Percentiles rank a stretch among this genome's conserved stretches.
phyloP scores from a whole-genome alignment of 2,797 vertebrate species.

The Sebastes matsubarae region DNA sequence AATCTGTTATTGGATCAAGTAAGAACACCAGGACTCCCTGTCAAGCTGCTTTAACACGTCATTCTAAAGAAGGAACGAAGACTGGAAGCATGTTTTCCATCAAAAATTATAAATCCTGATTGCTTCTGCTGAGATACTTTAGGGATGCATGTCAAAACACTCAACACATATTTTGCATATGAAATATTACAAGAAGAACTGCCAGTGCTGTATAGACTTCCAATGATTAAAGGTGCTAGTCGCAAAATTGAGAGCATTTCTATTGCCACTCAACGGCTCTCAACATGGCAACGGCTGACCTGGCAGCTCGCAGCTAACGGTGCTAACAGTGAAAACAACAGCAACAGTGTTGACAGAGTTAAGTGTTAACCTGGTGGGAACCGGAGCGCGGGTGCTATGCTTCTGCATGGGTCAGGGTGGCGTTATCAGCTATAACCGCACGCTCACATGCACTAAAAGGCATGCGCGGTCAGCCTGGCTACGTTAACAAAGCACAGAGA shows the following conservation, averaged over 20 bases:
- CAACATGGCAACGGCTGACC: too few relatives aligned
- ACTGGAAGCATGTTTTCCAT: too few relatives aligned
- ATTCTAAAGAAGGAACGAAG: not conserved
- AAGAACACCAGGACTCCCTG: not conserved
- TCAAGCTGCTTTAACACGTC: not conserved
- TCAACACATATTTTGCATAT: not conserved
- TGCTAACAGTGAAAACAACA: too few relatives aligned
- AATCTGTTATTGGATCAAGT: not conserved
- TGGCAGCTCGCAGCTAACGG: too few relatives aligned
- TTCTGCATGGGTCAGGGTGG: not conserved
- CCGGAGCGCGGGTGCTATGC: not conserved
- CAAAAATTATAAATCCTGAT: too few relatives aligned
- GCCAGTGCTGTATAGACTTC: not conserved
- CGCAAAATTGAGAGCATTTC: not conserved
- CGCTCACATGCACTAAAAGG: not conserved
- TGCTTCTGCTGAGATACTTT: not conserved
- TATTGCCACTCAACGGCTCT: too few relatives aligned
- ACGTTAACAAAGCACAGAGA: not conserved
- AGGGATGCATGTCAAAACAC: not conserved
- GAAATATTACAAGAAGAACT: not conserved
- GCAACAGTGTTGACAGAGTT: too few relatives aligned
- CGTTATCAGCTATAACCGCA: not conserved
- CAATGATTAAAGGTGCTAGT: not conserved
- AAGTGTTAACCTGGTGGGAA: too few relatives aligned
- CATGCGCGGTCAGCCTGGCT: accelerated